These are phyloP conservation scores for Ctenodactylus gundi DNA, from an alignment of 2,113 vertebrate genomes.

Conservation along the genomic window DNA sequence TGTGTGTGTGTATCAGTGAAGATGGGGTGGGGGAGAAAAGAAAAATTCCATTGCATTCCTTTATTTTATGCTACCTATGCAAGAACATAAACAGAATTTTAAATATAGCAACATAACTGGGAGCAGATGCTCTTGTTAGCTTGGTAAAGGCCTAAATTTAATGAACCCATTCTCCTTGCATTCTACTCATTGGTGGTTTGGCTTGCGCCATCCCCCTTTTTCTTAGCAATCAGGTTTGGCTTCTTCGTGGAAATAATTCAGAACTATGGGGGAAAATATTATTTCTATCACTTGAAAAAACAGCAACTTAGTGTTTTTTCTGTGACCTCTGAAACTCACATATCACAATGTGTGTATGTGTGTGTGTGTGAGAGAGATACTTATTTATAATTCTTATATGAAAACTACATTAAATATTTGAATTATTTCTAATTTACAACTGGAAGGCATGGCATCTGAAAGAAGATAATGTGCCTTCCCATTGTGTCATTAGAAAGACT, in stretches of 20 bases:
- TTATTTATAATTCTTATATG: background rate
- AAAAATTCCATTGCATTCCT: background rate
- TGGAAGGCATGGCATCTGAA: background rate
- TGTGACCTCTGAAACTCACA: background rate
- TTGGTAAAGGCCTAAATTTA: background rate
- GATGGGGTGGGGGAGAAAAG: too few species aligned
- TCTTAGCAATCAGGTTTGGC: background rate
- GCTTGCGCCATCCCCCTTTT: background rate
- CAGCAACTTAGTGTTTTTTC: background rate
- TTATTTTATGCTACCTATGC: background rate
- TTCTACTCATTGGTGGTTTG: background rate
- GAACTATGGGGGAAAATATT: background rate
- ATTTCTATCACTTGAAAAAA: background rate
- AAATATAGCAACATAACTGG: background rate
- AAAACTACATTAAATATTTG: background rate
- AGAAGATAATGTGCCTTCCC: background rate
- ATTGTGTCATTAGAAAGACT: background rate
- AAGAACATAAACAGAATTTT: background rate
- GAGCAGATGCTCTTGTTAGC: background rate
- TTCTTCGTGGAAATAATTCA: background rate
- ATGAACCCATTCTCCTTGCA: background rate
- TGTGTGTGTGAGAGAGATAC: too few species aligned
- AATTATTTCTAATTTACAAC: slow-evolving; percentile 30
- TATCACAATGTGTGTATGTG: background rate
- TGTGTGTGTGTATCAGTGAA: too few species aligned